Evolutionary conservation across 2,113 vertebrate genomes (phyloP).

Genomic region (Blennius ocellaris): DNA sequence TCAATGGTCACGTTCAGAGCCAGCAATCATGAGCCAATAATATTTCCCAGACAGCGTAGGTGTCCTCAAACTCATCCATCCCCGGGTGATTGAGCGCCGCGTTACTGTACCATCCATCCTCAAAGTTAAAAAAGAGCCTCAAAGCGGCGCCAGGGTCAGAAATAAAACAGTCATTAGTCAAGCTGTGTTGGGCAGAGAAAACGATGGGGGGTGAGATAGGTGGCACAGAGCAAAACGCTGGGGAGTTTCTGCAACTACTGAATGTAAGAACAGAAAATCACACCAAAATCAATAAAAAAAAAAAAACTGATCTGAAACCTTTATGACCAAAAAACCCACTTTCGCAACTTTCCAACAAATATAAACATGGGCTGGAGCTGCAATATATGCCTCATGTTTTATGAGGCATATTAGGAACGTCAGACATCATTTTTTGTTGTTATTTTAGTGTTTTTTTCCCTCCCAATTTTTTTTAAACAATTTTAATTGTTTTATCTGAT

Average conservation of each 20-base stretch:
- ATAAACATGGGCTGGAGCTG: no score
- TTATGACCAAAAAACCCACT: no score
- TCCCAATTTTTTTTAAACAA: no score
- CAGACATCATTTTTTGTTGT: no score
- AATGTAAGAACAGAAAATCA: no score
- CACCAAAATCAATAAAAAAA: no score
- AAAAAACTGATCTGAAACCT: no score
- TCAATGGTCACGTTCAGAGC: constrained; percentile 6
- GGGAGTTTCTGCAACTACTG: neutral
- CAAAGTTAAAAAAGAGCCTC: constrained; percentile 5
- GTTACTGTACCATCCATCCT: constrained; percentile 25
- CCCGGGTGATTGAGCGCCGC: neutral
- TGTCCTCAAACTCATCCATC: constrained; percentile 31
- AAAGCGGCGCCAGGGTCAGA: constrained; percentile 5
- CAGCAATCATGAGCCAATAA: constrained; percentile 25
- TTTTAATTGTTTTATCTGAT: no score
- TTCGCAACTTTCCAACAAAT: no score
- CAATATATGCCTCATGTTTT: no score
- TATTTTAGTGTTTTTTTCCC: no score
- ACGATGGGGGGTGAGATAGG: neutral
- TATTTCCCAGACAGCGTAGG: constrained; percentile 18
- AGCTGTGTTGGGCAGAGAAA: neutral
- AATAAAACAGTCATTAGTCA: constrained; percentile 16
- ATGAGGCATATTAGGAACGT: no score
- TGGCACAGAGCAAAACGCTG: neutral